Base-by-base conservation (phyloP, 1,140 invertebrate species). In the Bradynema listronoti region DNA sequence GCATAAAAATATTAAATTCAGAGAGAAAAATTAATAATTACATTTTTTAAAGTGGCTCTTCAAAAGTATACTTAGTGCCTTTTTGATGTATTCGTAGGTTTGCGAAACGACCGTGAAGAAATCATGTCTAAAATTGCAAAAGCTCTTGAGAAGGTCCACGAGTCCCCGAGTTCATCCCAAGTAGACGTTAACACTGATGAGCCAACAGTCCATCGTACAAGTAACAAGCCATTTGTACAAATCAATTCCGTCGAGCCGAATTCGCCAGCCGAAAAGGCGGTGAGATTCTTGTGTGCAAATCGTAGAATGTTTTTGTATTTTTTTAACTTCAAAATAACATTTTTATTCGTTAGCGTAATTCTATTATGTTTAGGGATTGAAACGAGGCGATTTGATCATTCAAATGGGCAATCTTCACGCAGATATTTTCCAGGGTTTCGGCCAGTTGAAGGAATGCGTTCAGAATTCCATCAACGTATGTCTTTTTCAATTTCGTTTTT, bases 31-130 rank as follows among this genome's bases (percentile, higher is more conserved):
- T 39, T 39, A 27, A 47, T 27, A 7, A 24, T 25, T 25, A n/a
- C 19, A 36, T 56, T 58, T 39, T 14, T 51, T 56, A 24, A 9
- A 55, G 43, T 22, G 19, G 19, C 51, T 55, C 19, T 22, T n/a
- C 33, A 5, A 16, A 63, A n/a, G 22, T 33, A 42, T 58, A 25
- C 6, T 57, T 29, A 6, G 4, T 61, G 6, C 5, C 51, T 24
- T 29, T 43, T 9, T 5, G 2, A 3, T 49, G 24, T 49, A 43
- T 41, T 58, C 47, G 5, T 19, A 89, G 87, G 87, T 80, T 80
- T 93, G n/a, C 86, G 88, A 80, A 94, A 91, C 82, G 90, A 94
- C 79, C 85, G 88, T 72, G 89, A 88, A 78, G 82, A 78, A 6
- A 51, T 92, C n/a, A 90, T 91, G 85, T 84, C 85, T 64, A 82